Percentiles rank a stretch among this genome's conserved stretches.
Evolutionary conservation across 1,140 invertebrate genomes (phyloP).

Genomic region (Ganaspis sp.): DNA sequence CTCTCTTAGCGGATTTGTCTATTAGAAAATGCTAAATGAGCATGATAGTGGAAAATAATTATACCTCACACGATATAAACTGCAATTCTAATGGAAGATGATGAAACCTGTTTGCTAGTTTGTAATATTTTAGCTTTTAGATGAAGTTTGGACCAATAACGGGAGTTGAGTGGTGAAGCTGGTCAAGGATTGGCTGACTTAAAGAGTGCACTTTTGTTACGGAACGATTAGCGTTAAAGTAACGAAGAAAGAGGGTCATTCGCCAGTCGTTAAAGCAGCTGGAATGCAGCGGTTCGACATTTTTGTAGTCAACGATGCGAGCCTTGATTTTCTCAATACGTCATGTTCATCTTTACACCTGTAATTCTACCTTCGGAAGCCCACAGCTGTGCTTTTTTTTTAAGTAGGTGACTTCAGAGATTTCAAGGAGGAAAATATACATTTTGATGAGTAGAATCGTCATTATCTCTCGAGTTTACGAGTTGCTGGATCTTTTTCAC

Average conservation of each 20-base stretch:
- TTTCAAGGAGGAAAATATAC: neutral
- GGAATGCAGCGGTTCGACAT: slow-evolving; percentile 49
- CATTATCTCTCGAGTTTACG: neutral
- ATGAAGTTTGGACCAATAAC: neutral
- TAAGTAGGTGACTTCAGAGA: neutral
- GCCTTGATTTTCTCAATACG: slow-evolving; percentile 24
- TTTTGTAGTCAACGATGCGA: slow-evolving; percentile 41
- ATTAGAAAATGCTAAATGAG: too few relatives aligned
- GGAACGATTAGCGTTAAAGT: slow-evolving; percentile 35
- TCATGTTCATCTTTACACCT: slow-evolving; percentile 18
- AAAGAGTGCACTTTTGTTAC: slow-evolving; percentile 2
- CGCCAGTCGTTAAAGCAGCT: slow-evolving; percentile 44
- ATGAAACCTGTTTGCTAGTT: neutral
- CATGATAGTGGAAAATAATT: too few relatives aligned
- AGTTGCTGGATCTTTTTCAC: neutral
- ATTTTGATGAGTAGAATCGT: neutral
- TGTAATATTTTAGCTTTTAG: neutral
- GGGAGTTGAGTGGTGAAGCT: neutral
- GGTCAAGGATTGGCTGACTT: neutral
- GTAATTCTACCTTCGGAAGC: too few relatives aligned
- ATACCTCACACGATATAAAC: too few relatives aligned
- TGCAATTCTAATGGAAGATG: too few relatives aligned
- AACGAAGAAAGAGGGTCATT: slow-evolving; percentile 43
- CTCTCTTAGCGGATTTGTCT: too few relatives aligned
- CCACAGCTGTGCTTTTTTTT: neutral